Conservation (phyloP, 2,113 vertebrate genomes). For the Trochalopteron elliotii region DNA sequence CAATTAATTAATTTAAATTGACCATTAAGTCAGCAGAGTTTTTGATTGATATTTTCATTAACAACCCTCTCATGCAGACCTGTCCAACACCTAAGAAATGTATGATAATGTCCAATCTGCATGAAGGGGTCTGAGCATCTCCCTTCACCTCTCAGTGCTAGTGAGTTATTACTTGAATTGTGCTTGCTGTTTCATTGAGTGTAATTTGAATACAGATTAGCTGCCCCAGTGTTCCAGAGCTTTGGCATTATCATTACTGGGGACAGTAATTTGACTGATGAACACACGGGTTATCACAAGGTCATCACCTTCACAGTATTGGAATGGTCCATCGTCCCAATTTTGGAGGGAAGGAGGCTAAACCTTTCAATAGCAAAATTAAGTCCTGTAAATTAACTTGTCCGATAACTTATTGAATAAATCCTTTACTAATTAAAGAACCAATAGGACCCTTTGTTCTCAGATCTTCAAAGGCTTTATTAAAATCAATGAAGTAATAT, state of each 20-base stretch:
- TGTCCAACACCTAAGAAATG: slow-evolving; percentile 87
- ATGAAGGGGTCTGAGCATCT: slow-evolving; percentile 73
- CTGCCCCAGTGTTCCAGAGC: slow-evolving; percentile 86
- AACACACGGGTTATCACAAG: slow-evolving; percentile 93
- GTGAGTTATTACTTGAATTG: slow-evolving; percentile 86
- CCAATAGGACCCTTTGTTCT: slow-evolving; percentile 69
- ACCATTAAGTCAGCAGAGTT: slow-evolving; percentile 87
- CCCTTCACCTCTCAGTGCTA: slow-evolving; percentile 73
- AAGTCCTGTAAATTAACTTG: slow-evolving; percentile 83
- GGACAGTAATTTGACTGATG: slow-evolving; percentile 89
- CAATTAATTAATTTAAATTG: slow-evolving; percentile 93
- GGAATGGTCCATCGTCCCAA: slow-evolving; percentile 63
- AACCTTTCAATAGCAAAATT: slow-evolving; percentile 79
- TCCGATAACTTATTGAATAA: slow-evolving; percentile 83
- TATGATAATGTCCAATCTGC: slow-evolving; percentile 86
- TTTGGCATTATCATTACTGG: slow-evolving; percentile 86
- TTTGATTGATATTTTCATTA: slow-evolving; percentile 94
- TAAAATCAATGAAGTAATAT: slow-evolving; percentile 76
- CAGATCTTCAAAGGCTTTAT: slow-evolving; percentile 71
- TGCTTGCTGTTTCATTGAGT: slow-evolving; percentile 79
- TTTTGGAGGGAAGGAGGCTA: slow-evolving; percentile 71
- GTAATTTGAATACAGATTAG: slow-evolving; percentile 97
- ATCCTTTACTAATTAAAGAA: slow-evolving; percentile 80
- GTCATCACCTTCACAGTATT: slow-evolving; percentile 81
- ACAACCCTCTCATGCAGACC: slow-evolving; percentile 79